phyloP scores from a whole-genome alignment of 1,140 invertebrate genomes.

The Phthorimaea operculella region DNA sequence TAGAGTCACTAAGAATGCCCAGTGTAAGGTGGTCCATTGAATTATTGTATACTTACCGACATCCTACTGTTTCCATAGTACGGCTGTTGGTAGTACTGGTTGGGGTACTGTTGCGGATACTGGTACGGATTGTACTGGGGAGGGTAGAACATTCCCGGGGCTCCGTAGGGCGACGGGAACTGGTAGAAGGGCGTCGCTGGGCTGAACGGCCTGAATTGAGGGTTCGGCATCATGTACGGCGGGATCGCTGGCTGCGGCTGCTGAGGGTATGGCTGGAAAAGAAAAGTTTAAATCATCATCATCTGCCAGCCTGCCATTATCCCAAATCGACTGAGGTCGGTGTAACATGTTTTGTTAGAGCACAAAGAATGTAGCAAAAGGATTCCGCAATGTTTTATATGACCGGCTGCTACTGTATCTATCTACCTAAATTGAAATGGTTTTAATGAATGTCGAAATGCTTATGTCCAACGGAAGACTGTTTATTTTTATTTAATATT shows the following conservation, averaged over 20 bases:
- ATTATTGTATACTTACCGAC: slow-evolving; percentile 39
- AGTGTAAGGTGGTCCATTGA: too few relatives aligned
- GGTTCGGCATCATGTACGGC: slow-evolving; percentile 32
- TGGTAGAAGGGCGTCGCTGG: slow-evolving; percentile 43
- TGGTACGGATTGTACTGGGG: slow-evolving; percentile 35
- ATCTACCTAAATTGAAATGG: too few relatives aligned
- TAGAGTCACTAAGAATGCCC: too few relatives aligned
- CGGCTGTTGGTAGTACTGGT: slow-evolving; percentile 43
- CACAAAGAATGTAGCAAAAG: too few relatives aligned
- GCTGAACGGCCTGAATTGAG: slow-evolving; percentile 45
- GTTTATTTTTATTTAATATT: too few relatives aligned
- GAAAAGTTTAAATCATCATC: slow-evolving; percentile 2
- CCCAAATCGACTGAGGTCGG: too few relatives aligned
- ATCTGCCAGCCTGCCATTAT: too few relatives aligned
- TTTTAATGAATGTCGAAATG: too few relatives aligned
- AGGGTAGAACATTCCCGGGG: slow-evolving; percentile 32
- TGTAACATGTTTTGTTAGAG: too few relatives aligned
- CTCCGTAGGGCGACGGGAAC: slow-evolving; percentile 34
- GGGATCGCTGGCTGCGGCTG: slow-evolving; percentile 20
- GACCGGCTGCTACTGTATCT: too few relatives aligned
- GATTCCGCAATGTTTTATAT: too few relatives aligned
- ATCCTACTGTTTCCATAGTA: slow-evolving; percentile 49
- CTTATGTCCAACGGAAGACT: too few relatives aligned
- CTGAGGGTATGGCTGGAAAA: slow-evolving; percentile 34
- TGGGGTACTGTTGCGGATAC: slow-evolving; percentile 24